Conservation (phyloP, 2,113 vertebrate genomes). For the Oncorhynchus clarkii region DNA sequence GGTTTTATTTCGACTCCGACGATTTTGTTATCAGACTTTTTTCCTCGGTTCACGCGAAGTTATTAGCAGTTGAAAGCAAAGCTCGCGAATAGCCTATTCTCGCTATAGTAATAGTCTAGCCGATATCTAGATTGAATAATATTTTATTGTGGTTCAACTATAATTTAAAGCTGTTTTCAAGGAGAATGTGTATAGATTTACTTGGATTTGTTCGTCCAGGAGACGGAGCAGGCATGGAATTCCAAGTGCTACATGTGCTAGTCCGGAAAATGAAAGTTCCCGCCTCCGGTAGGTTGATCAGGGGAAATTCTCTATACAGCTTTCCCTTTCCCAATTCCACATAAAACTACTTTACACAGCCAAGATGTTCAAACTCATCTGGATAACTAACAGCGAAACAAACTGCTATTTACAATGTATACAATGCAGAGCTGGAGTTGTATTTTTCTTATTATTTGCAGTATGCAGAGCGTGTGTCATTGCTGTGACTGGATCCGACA, state of each 20-base stretch:
- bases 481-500: slow-evolving; percentile 1
- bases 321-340: neutral
- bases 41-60: neutral
- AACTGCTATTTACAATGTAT: neutral
- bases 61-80: neutral
- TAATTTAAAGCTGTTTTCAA: neutral
- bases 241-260: neutral
- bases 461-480: neutral
- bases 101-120: no score
- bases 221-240: neutral
- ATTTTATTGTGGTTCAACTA: no score
- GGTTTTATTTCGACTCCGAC: no score
- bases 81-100: neutral
- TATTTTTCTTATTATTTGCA: neutral
- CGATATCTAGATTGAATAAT: neutral
- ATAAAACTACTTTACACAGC: neutral
- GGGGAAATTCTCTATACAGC: neutral
- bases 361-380: neutral
- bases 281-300: neutral
- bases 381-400: neutral
- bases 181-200: neutral
- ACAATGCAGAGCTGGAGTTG: neutral
- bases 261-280: neutral
- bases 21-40: neutral
- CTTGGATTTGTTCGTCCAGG: neutral